Evolutionary conservation across 1,140 invertebrate species (phyloP), one percentile per base, ranked within the genome.

Genomic region (Yoshiicerus persimilis): DNA sequence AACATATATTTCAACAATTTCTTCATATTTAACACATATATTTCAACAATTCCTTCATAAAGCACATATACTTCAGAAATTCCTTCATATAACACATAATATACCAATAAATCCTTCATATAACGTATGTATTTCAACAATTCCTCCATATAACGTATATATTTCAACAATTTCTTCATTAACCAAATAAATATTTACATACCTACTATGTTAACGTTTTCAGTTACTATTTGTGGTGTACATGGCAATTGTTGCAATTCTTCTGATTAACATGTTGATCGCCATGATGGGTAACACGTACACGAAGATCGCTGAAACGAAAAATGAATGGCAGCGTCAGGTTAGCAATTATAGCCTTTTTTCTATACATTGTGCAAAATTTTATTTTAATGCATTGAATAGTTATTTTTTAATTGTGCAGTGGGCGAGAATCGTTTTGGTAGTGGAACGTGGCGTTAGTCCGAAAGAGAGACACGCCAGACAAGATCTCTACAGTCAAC

Each of bases 231-330:
- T 99, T 93, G 96, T 99, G 20, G 93, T 99, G 2, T 99, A 98
- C 93, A 99, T 99, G 97, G 96, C 96, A 84, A 96, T 99, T 91
- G 98, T 99, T 27, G 97, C 97, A 0, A 96, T 99, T 90, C 93
- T 99, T 11, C 93, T 99, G 86, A 96, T 99, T 20, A 99, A 99
- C 94, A 98, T 99, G 97, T 94, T 99, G 92, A 99, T 99, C 91
- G 98, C 98, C 91, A 99, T 99, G 98, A 99, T 99, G 98, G 98
- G 98, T 1, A 99, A 99, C 92, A 99, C 98, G 27, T 99, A 99
- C 92, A 97, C 99, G 92, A 97, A 97, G 92, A 99, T 99, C 90
- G 98, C 97, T 4, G 97, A 98, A 92, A 98, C 98, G 4, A 95
- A 97, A 91, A 99, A 99, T 92, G 98, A 99, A 92, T 99, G 98